Evolutionary conservation across 2,113 vertebrate genomes (phyloP), one percentile per base, ranked within the genome.

Genomic region (Rhinoderma darwinii): DNA sequence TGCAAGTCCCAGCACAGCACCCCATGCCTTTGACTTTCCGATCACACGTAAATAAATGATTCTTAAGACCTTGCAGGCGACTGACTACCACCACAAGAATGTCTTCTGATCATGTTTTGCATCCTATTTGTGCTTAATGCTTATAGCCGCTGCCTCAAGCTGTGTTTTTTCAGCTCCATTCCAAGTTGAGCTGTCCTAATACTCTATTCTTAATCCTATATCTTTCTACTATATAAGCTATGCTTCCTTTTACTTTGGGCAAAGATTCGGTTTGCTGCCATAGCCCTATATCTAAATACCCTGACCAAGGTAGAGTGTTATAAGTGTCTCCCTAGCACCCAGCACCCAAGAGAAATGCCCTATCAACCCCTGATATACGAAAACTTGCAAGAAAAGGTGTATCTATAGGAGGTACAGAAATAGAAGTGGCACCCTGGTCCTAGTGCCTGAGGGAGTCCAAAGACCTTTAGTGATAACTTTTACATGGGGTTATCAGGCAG

Each of bases 41-140:
- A 41, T 82, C 47, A 54, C 82, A 74, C 68, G 54, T 72, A 73
- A 84, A 84, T 74, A 73, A 25, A 74, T 66, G 35, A 66, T 82
- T 75, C 73, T 47, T 30, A 25, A 43, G 27, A 18, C 68, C 47
- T 68, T 7, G 68, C 50, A 73, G 47, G 82, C 27, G 35, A 72
- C 27, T 41, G 47, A 12, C 82, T 84, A 56, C 30, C 82, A 74
- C 74, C 82, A 41, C 63, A 72, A 41, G 20, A 37, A 39, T 59
- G 51, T 80, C 51, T 51, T 59, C 77, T 80, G 50, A 80, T 80
- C 50, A 22, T 56, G 32, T 39, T 80, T 37, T 80, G 50, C 35
- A 80, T 80, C 32, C 30, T 59, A 1, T 8, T 35, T 59, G 32
- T 39, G 35, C 6, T 39, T 80, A n/a, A 51, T 80, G 51, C 35